Evolutionary conservation across 2,797 vertebrate genomes (phyloP).

Genomic region (Adrianichthys oophorus): DNA sequence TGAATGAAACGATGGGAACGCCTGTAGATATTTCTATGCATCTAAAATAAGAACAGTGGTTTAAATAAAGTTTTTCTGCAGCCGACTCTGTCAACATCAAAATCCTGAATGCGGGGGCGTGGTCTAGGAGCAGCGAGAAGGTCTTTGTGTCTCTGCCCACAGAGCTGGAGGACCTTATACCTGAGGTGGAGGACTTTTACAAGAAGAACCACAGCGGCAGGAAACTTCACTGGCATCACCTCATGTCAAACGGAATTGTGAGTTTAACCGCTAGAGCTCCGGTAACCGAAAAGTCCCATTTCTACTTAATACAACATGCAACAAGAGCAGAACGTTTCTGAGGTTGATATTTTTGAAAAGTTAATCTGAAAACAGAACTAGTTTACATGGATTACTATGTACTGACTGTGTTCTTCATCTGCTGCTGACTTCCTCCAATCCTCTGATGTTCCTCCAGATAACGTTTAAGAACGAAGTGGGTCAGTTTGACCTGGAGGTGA

Average conservation of each 20-base stretch:
- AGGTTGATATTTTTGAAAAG: too few species aligned
- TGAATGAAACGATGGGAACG: too few species aligned
- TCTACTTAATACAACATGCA: too few species aligned
- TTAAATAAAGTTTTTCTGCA: constrained; percentile 45
- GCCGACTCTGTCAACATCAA: constrained; percentile 99
- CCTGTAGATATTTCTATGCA: too few species aligned
- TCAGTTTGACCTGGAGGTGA: constrained; percentile 97
- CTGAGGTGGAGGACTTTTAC: constrained; percentile 98
- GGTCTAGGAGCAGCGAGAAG: constrained; percentile 98
- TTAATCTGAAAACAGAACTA: too few species aligned
- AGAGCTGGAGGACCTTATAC: constrained; percentile 96
- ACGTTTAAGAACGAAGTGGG: constrained; percentile 99
- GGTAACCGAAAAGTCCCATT: too few species aligned
- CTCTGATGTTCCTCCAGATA: constrained; percentile 77
- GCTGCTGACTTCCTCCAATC: neutral
- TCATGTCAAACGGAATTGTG: constrained; percentile 99
- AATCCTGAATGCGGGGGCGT: constrained; percentile 97
- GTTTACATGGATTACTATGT: too few species aligned
- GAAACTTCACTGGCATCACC: constrained; percentile 98
- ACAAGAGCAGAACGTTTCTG: too few species aligned
- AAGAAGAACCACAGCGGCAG: constrained; percentile 99
- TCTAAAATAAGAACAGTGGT: too few species aligned
- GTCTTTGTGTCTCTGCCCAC: constrained; percentile 97
- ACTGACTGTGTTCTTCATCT: too few species aligned
- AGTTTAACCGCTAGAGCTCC: constrained; percentile 49